Evolutionary conservation across 2,797 vertebrate species (phyloP).

Genomic region (Gadopsis marmoratus): DNA sequence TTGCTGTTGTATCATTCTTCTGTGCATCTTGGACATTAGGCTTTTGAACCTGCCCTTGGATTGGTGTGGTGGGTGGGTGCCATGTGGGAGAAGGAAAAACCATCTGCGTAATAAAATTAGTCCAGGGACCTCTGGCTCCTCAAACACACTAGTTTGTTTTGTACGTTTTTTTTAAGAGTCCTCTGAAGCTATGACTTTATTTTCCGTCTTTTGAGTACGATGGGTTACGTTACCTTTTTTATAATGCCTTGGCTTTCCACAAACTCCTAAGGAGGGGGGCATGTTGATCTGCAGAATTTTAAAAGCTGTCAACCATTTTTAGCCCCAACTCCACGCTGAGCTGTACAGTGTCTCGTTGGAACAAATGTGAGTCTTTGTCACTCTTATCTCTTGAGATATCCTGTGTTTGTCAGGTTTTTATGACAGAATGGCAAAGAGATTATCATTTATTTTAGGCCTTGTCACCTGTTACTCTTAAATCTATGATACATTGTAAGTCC

Average conservation of each 20-base stretch:
- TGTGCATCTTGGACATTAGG: slow-evolving; percentile 54
- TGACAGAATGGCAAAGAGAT: slow-evolving; percentile 70
- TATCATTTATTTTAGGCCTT: slow-evolving; percentile 75
- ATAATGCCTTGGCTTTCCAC: slow-evolving; percentile 65
- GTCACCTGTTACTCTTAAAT: slow-evolving; percentile 77
- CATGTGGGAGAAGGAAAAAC: slow-evolving; percentile 24
- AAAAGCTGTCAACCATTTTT: slow-evolving; percentile 59
- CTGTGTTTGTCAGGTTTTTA: slow-evolving; percentile 77
- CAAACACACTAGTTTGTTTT: slow-evolving; percentile 61
- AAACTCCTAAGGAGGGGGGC: slow-evolving; percentile 40
- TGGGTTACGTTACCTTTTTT: slow-evolving; percentile 60
- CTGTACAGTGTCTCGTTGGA: slow-evolving; percentile 78
- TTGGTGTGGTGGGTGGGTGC: slow-evolving; percentile 21
- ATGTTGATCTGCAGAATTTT: slow-evolving; percentile 57
- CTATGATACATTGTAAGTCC: slow-evolving; percentile 76
- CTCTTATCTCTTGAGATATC: slow-evolving; percentile 69
- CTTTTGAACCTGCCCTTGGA: slow-evolving; percentile 49
- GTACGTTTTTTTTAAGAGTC: slow-evolving; percentile 45
- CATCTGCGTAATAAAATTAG: slow-evolving; percentile 21
- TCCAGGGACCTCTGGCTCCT: slow-evolving; percentile 47
- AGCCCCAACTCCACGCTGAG: slow-evolving; percentile 49
- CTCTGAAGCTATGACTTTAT: slow-evolving; percentile 53
- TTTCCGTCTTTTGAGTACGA: slow-evolving; percentile 47
- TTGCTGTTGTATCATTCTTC: slow-evolving; percentile 57
- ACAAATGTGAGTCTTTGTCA: slow-evolving; percentile 80